Conservation (phyloP, 2,113 vertebrate genomes). For the Dicaeum eximium region DNA sequence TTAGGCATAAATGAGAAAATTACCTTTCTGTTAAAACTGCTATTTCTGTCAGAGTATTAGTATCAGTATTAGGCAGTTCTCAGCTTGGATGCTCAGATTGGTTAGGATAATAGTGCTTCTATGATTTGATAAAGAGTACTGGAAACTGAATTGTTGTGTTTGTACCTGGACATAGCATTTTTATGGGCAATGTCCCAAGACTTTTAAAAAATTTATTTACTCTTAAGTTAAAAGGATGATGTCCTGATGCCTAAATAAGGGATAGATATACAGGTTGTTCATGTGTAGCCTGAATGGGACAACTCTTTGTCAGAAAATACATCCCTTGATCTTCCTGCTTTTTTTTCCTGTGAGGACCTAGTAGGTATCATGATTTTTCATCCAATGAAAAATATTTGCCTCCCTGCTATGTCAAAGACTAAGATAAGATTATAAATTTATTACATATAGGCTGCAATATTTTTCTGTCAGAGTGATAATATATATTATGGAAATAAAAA, state of each 20-base stretch:
- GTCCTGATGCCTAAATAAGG: background rate
- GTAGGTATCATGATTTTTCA: background rate
- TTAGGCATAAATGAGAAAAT: background rate
- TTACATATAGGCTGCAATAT: background rate
- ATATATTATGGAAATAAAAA: background rate
- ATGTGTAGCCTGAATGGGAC: background rate
- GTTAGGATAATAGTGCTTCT: background rate
- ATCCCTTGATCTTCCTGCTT: background rate
- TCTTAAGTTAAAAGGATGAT: background rate
- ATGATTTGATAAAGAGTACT: background rate
- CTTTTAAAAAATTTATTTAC: background rate
- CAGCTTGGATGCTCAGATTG: background rate
- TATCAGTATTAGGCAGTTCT: background rate
- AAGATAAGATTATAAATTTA: background rate
- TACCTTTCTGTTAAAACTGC: background rate
- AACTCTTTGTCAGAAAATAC: background rate
- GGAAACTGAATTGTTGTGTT: background rate
- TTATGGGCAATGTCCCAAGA: background rate
- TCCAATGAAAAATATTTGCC: background rate
- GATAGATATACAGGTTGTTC: background rate
- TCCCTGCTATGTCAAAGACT: fast-evolving
- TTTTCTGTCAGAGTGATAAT: background rate
- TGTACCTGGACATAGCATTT: background rate
- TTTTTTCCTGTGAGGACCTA: background rate
- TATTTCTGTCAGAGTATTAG: background rate